These are phyloP conservation scores for Nomada ferruginata DNA, from an alignment of 2,888 invertebrate species.

Conservation along the genomic window DNA sequence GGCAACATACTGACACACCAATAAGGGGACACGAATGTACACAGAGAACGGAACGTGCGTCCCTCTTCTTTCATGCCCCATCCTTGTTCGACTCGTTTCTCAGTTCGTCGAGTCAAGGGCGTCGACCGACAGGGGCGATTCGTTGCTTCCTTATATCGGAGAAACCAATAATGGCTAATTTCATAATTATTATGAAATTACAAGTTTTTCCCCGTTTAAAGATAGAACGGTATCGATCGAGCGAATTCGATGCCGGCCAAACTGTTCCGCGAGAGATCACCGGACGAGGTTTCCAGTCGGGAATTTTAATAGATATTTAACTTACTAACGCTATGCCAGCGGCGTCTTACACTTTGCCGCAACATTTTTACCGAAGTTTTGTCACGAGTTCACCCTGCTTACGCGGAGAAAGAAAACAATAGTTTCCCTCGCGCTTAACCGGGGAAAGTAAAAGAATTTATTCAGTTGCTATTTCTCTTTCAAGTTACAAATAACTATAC, in stretches of 20 bases:
- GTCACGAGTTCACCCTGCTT: conserved; percentile 12
- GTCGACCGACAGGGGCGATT: conserved; percentile 73
- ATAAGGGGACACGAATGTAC: conserved; percentile 60
- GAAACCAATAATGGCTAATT: conserved; percentile 56
- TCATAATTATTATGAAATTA: conserved; percentile 43
- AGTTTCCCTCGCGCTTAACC: not conserved
- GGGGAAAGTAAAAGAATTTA: conserved; percentile 4
- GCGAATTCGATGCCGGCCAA: not conserved
- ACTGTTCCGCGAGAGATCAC: conserved; percentile 19
- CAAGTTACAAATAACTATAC: not conserved
- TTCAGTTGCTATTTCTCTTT: not conserved
- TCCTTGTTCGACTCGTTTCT: conserved; percentile 67
- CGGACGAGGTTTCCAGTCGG: conserved; percentile 31
- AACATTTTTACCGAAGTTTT: conserved; percentile 45
- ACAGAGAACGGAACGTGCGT: conserved; percentile 43
- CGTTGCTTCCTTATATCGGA: conserved; percentile 57
- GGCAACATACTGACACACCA: conserved; percentile 65
- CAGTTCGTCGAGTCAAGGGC: conserved; percentile 77
- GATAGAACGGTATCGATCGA: conserved; percentile 37
- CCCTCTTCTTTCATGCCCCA: conserved; percentile 52
- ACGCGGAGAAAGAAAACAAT: conserved; percentile 28
- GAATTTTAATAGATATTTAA: conserved; percentile 54
- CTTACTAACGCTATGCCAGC: conserved; percentile 26
- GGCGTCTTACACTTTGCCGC: conserved; percentile 11
- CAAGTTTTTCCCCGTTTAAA: conserved; percentile 16